Conservation (phyloP, 2,888 invertebrate species). For the Drosophila macrospina region DNA sequence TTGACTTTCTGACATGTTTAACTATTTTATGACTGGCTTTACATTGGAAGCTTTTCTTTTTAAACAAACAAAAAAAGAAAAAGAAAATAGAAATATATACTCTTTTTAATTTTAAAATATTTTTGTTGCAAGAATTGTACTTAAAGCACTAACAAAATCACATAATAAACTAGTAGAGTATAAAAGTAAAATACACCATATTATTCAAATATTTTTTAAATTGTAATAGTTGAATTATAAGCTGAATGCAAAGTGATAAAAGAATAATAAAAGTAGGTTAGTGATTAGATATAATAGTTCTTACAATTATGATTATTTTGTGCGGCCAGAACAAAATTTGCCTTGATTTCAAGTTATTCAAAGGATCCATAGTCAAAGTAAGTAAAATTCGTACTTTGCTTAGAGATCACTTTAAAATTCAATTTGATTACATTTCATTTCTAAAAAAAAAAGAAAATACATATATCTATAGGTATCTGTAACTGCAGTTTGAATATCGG, state of each 20-base stretch:
- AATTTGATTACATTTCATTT: slow-evolving; percentile 32
- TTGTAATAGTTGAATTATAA: slow-evolving; percentile 16
- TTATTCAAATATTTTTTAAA: slow-evolving; percentile 29
- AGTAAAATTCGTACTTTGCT: slow-evolving; percentile 37
- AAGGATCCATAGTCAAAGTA: slow-evolving; percentile 30
- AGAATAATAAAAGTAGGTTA: slow-evolving; percentile 2
- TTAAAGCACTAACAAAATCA: slow-evolving; percentile 76
- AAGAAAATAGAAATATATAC: neutral
- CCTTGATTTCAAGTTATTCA: slow-evolving; percentile 16
- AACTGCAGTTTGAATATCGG: slow-evolving; percentile 60
- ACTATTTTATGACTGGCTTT: slow-evolving; percentile 35
- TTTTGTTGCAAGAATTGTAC: slow-evolving; percentile 62
- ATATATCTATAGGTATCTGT: slow-evolving; percentile 23
- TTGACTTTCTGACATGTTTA: slow-evolving; percentile 37
- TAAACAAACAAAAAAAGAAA: neutral
- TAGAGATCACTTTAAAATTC: slow-evolving; percentile 41
- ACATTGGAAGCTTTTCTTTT: slow-evolving; percentile 52
- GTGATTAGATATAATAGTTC: slow-evolving; percentile 5
- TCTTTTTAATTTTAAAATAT: slow-evolving; percentile 15
- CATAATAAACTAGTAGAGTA: slow-evolving; percentile 73
- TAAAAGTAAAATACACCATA: slow-evolving; percentile 50
- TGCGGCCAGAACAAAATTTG: slow-evolving; percentile 18
- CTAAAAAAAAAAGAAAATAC: slow-evolving; percentile 31
- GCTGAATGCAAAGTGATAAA: slow-evolving; percentile 2
- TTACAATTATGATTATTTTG: slow-evolving; percentile 26